Evolutionary conservation across 1,140 invertebrate genomes (phyloP), one percentile per base, ranked within the genome.

Genomic region (Hypsibius dujardini): DNA sequence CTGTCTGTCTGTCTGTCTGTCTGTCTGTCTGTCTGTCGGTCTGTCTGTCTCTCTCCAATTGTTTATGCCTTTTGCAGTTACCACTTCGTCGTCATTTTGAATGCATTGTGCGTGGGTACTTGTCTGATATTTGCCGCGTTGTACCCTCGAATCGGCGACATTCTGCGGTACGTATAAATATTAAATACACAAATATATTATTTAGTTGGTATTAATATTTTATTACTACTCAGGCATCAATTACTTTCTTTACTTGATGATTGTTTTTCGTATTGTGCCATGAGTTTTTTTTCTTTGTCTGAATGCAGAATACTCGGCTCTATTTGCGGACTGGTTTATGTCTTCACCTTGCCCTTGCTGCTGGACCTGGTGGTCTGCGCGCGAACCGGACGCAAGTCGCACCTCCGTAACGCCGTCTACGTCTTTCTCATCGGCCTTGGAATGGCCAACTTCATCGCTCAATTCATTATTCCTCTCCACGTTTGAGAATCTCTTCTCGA

Each of bases 81-180:
- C 56, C 75, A 73, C 28, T 79, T 80, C 72, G 81, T 83, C 46
- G 59, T 81, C 47, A 47, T 78, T 12, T 74, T 83, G 3, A 83
- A 83, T 74, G 1, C 77, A 28, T 56, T 76, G 2, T 70, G 83
- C 12, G 74, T 82, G 15, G 75, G 72, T 2, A 69, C 81, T 7
- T 82, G 81, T 74, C 71, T 82, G 1, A 56, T 80, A 1, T 82
- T 83, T 76, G 80, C 82, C 46, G 74, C 80, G 2, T 79, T 83
- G 72, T 74, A 81, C 67, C 82, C 82, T 3, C 76, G 80, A 60
- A 81, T 83, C 72, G 82, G 82, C 46, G 76, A 74, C 70, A 82
- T 83, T 70, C 78, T 83, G 46, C 76, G 81, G 80, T 81, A 72
- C 40, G 47, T 72, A 72, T 28, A 46, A 3, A 2, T 2, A 72